These are phyloP conservation scores for Microdon myrmicae DNA, from an alignment of 2,888 invertebrate genomes.

Conservation along the genomic window DNA sequence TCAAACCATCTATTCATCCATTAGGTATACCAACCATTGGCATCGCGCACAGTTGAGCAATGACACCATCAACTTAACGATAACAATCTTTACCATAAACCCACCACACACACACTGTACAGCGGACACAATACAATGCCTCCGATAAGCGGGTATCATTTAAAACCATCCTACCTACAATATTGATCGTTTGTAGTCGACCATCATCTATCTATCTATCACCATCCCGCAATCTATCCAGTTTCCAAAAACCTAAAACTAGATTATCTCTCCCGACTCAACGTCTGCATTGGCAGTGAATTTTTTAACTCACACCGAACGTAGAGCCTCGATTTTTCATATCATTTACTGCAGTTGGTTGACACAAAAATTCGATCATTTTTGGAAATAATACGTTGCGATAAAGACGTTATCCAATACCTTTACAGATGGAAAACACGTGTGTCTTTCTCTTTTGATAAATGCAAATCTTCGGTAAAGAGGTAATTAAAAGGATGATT, in stretches of 20 bases:
- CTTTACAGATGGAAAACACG: too few relatives aligned
- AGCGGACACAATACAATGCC: too few relatives aligned
- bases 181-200: slow-evolving; percentile 22
- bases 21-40: too few relatives aligned
- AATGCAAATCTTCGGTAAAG: slow-evolving; percentile 14
- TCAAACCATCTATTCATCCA: slow-evolving; percentile 36
- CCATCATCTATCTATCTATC: slow-evolving; percentile 5
- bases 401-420: too few relatives aligned
- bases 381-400: too few relatives aligned
- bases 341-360: slow-evolving; percentile 15
- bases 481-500: too few relatives aligned
- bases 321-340: neutral
- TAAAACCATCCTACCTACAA: too few relatives aligned
- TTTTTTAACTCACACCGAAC: slow-evolving; percentile 12
- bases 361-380: slow-evolving; percentile 14
- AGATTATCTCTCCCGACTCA: slow-evolving; percentile 3
- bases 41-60: slow-evolving; percentile 38
- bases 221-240: slow-evolving; percentile 7
- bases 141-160: too few relatives aligned
- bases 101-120: too few relatives aligned
- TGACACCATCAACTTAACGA: slow-evolving; percentile 31
- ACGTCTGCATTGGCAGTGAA: slow-evolving; percentile 24
- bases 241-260: slow-evolving; percentile 9
- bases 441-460: slow-evolving; percentile 2
- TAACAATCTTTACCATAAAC: slow-evolving; percentile 32